Conservation (phyloP, 2,797 vertebrate species). For the Gallinago nigripennis region DNA sequence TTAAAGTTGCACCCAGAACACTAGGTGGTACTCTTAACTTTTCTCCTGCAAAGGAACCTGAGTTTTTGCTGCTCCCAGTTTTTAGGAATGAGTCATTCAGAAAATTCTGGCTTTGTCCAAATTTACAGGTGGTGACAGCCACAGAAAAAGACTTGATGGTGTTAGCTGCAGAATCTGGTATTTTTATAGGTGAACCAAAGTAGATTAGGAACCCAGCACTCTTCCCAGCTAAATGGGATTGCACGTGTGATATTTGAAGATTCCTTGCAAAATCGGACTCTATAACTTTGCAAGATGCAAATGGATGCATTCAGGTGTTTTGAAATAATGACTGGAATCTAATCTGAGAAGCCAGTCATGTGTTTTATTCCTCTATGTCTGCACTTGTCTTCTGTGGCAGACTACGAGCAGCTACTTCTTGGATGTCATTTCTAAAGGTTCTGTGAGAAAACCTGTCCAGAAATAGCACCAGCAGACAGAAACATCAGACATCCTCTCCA, state of each 20-base stretch:
- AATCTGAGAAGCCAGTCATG: neutral
- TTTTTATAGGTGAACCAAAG: neutral
- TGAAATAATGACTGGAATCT: neutral
- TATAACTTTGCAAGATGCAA: neutral
- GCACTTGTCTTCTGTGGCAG: neutral
- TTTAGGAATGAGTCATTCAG: constrained; percentile 35
- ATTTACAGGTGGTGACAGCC: constrained; percentile 22
- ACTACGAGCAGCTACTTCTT: neutral
- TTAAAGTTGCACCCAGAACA: neutral
- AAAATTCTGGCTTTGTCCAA: constrained; percentile 51
- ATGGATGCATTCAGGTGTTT: neutral
- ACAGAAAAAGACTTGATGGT: constrained; percentile 4
- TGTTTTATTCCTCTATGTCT: neutral
- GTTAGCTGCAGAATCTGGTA: neutral
- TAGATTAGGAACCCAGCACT: neutral
- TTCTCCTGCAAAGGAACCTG: neutral
- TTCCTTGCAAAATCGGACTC: neutral
- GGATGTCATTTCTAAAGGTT: constrained; percentile 7
- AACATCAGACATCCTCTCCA: constrained; percentile 3
- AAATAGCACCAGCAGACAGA: constrained; percentile 16
- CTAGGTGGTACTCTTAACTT: constrained; percentile 27
- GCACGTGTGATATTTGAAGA: neutral
- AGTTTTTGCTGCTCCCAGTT: neutral
- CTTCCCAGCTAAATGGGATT: neutral
- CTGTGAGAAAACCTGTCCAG: neutral